Evolutionary conservation across 2,888 invertebrate genomes (phyloP), one percentile per base, ranked within the genome.

Genomic region (Margaritifera margaritifera): DNA sequence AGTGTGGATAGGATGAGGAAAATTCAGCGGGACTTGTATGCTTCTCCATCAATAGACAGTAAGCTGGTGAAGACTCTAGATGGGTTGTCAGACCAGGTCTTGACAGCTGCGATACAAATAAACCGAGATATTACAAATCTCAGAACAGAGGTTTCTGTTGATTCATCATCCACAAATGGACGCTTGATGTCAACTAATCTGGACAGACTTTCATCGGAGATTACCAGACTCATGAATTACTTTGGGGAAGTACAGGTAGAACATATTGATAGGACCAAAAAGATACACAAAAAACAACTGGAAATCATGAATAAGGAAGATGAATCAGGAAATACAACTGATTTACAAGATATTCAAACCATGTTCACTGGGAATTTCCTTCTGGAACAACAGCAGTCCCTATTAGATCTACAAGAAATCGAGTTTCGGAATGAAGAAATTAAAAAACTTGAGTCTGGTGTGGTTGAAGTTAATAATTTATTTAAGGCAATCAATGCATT

Each of bases 401-500:
- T 77, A 56, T 62, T 74, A 57, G 82, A 83, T 50, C 71, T 86
- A 25, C 75, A 80, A 11, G 81, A 83, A 54, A 65, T 85, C 11
- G 78, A 86, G 62, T 77, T 80, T 31, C 69, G 84, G 11, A 78
- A 83, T 59, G 75, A 78, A 31, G 84, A 84, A 71, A 80, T 86
- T 58, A 77, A 79, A 53, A 79, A 80, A 50, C 71, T 86, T 31
- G 86, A 86, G 75, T 77, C 79, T 60, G 81, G 81, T 70, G 80
- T 86, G 8, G 66, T 80, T 20, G 79, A 84, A 67, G 86, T 86
- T 5, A 84, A 86, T 69, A 64, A 71, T 22, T 66, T 86, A 42
- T 86, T 85, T 65, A 83, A 81, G 57, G 86, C 84, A 50, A 76
- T 86, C 59, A 82, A 82, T 71, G 72, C 79, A 20, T 59, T 86